Evolutionary conservation across 1,140 invertebrate genomes (phyloP).

Genomic region (Orius insidiosus): DNA sequence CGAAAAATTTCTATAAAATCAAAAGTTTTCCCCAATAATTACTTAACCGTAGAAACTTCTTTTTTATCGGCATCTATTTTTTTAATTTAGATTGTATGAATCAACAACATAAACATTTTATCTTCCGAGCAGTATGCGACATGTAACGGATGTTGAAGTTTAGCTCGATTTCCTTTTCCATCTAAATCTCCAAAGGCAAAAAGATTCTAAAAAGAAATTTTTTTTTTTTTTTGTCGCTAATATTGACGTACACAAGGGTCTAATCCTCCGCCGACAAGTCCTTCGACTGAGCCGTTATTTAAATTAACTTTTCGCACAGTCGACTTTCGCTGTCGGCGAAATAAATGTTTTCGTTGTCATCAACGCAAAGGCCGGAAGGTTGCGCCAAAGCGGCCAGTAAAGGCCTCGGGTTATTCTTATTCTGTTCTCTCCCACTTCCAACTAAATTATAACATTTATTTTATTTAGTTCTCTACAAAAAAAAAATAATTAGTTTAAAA

Average conservation of each 20-base stretch:
- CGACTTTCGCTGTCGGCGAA: constrained; percentile 88
- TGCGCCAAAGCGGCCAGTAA: constrained; percentile 75
- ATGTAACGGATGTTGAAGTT: constrained; percentile 79
- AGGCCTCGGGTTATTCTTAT: constrained; percentile 81
- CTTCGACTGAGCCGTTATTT: constrained; percentile 57
- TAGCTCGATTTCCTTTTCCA: constrained; percentile 52
- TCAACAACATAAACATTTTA: constrained; percentile 62
- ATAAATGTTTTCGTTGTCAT: constrained; percentile 35
- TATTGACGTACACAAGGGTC: no score
- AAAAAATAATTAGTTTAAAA: no score
- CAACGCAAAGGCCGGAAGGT: constrained; percentile 60
- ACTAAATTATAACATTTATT: constrained; percentile 31
- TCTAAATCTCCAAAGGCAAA: constrained; percentile 83
- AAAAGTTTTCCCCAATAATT: no score
- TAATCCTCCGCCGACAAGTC: constrained; percentile 59
- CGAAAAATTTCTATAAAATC: no score
- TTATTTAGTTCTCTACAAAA: no score
- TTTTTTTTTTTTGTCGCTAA: no score
- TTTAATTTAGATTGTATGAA: constrained; percentile 90
- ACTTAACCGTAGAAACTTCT: constrained; percentile 10
- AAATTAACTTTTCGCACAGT: constrained; percentile 58
- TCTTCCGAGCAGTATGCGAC: constrained; percentile 38
- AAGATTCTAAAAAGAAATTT: constrained; percentile 66
- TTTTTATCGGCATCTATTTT: constrained; percentile 14
- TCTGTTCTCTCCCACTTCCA: constrained; percentile 81